A percentile compares a stretch with the other conserved stretches of the same genome.
phyloP scores from a whole-genome alignment of 2,797 vertebrate species.

The Molossus molossus region DNA sequence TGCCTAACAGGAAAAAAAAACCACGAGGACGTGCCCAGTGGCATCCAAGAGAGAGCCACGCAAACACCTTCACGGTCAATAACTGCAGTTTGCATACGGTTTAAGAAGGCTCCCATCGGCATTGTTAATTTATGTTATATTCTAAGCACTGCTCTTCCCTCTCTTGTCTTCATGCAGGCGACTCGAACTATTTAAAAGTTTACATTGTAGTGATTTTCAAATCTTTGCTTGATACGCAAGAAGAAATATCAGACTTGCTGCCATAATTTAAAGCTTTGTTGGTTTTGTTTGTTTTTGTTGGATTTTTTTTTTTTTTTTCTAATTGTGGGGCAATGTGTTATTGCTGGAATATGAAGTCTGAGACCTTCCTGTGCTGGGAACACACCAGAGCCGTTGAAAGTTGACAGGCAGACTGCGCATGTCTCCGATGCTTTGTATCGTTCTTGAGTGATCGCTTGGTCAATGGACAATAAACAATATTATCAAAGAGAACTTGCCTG shows the following conservation, averaged over 20 bases:
- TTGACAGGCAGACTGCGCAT: constrained; percentile 92
- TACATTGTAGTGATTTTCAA: constrained; percentile 87
- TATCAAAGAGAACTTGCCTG: constrained; percentile 92
- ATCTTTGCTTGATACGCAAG: constrained; percentile 88
- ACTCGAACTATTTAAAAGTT: constrained; percentile 86
- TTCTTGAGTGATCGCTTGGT: constrained; percentile 90
- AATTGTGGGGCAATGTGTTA: constrained; percentile 79
- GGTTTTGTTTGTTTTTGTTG: constrained; percentile 81
- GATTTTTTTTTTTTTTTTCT: constrained; percentile 39
- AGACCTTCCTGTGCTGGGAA: constrained; percentile 92
- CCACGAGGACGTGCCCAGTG: not conserved
- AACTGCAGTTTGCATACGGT: not conserved
- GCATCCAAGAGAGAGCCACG: not conserved
- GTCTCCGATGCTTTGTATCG: constrained; percentile 94
- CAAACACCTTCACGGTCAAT: not conserved
- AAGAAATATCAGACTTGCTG: constrained; percentile 86
- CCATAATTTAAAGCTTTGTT: constrained; percentile 91
- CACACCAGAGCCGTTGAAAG: constrained; percentile 90
- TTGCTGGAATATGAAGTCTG: constrained; percentile 88
- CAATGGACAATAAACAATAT: constrained; percentile 96
- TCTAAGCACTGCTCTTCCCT: constrained; percentile 53
- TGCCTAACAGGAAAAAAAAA: not conserved
- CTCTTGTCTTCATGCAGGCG: constrained; percentile 75
- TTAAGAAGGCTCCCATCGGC: constrained; percentile 61
- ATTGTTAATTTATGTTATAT: constrained; percentile 70